These are phyloP conservation scores for Pangasius macronema DNA, from an alignment of 2,797 vertebrate genomes.

Conservation along the genomic window DNA sequence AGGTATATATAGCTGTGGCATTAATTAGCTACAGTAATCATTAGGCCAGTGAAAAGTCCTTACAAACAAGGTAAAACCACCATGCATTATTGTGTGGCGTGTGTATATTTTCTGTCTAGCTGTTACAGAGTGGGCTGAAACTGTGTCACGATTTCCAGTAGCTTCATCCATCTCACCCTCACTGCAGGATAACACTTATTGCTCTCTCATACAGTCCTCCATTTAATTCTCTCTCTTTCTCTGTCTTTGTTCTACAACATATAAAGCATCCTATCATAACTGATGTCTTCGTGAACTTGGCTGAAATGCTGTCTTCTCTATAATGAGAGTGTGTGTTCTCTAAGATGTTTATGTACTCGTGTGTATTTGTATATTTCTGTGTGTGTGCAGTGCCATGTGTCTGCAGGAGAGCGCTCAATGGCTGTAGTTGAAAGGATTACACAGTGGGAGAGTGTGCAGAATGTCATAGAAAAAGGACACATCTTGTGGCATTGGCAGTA, in stretches of 20 bases:
- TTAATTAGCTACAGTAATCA: background rate
- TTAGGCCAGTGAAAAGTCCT: background rate
- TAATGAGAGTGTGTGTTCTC: background rate
- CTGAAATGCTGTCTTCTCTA: background rate
- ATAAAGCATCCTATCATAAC: background rate
- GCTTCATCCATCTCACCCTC: constrained; percentile 20
- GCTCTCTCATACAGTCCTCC: background rate
- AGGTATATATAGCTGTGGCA: background rate
- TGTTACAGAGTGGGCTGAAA: constrained; percentile 15
- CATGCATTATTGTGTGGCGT: background rate
- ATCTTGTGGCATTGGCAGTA: constrained; percentile 9
- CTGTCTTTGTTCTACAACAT: background rate
- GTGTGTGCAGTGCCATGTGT: background rate
- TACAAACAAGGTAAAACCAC: background rate
- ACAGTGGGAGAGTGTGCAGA: constrained; percentile 1
- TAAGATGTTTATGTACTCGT: background rate
- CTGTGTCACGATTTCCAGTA: constrained; percentile 38
- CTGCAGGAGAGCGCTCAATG: constrained; percentile 17
- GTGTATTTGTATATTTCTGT: background rate
- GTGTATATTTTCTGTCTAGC: background rate
- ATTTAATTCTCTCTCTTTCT: constrained; percentile 15
- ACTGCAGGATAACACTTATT: constrained; percentile 31
- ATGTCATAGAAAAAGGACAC: constrained; percentile 18
- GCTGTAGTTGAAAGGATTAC: constrained; percentile 38
- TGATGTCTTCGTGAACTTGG: background rate